Conservation (phyloP, 2,797 vertebrate genomes). For the Rhynchonycteris naso region DNA sequence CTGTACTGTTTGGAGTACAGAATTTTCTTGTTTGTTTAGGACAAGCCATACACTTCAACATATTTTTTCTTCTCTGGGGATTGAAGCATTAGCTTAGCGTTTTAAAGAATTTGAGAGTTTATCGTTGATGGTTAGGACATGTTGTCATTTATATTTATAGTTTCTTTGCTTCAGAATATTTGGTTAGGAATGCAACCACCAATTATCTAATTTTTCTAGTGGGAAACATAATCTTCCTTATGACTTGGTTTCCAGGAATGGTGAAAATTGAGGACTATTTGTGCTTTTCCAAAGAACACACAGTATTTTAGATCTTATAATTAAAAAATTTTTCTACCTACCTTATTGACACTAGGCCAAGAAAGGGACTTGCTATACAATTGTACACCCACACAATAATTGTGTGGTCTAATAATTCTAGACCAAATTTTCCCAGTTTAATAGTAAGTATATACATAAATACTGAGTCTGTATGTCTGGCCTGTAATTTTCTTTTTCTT, state of each 20-base stretch:
- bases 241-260: constrained; percentile 65
- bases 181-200: constrained; percentile 34
- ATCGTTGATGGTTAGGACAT: constrained; percentile 15
- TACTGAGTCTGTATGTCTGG: not conserved
- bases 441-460: not conserved
- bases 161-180: constrained; percentile 54
- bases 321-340: constrained; percentile 59
- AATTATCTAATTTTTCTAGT: constrained; percentile 66
- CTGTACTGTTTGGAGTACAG: not conserved
- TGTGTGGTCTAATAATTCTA: constrained; percentile 58
- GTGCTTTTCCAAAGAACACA: constrained; percentile 39
- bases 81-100: constrained; percentile 35
- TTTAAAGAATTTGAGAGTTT: constrained; percentile 52
- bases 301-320: constrained; percentile 39
- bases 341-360: constrained; percentile 16
- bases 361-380: not conserved
- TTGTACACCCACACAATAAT: not conserved
- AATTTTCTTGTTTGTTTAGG: constrained; percentile 41
- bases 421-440: constrained; percentile 16
- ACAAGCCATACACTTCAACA: constrained; percentile 3
- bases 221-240: constrained; percentile 58
- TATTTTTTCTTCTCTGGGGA: not conserved
- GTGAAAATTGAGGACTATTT: constrained; percentile 55
- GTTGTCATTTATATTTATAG: constrained; percentile 58
- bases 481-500: constrained; percentile 30